Conservation (phyloP, 2,888 invertebrate species). For the Arctia plantaginis region DNA sequence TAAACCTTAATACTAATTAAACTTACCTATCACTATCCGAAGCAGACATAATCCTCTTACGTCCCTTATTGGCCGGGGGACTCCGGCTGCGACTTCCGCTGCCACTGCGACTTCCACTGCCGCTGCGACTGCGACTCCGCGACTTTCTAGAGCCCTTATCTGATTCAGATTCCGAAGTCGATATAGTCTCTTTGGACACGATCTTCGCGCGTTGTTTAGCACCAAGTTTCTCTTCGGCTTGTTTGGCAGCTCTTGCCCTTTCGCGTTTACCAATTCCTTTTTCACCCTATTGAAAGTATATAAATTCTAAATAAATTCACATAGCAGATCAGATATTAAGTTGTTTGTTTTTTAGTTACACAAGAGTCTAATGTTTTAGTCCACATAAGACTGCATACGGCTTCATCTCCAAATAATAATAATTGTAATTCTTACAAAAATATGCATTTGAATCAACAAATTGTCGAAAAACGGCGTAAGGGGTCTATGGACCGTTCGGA, state of each 20-base stretch:
- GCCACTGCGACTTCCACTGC: constrained; percentile 76
- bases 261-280: constrained; percentile 79
- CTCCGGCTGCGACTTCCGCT: constrained; percentile 62
- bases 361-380: background rate
- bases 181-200: constrained; percentile 97
- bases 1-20: no score
- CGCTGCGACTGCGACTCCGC: constrained; percentile 63
- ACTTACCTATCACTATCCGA: constrained; percentile 85
- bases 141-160: constrained; percentile 77
- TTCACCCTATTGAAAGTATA: constrained; percentile 61
- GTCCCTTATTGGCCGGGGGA: constrained; percentile 80
- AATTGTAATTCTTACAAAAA: no score
- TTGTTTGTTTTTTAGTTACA: background rate
- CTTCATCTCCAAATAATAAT: no score
- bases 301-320: background rate
- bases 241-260: constrained; percentile 69
- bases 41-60: constrained; percentile 88
- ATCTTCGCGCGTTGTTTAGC: constrained; percentile 95
- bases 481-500: no score
- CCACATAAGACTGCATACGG: background rate
- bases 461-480: no score
- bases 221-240: constrained; percentile 89
- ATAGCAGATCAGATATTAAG: background rate
- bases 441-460: background rate
- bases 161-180: constrained; percentile 94